These are phyloP conservation scores for Acrossocheilus wenchowensis DNA, from an alignment of 2,797 vertebrate species.

Conservation along the genomic window DNA sequence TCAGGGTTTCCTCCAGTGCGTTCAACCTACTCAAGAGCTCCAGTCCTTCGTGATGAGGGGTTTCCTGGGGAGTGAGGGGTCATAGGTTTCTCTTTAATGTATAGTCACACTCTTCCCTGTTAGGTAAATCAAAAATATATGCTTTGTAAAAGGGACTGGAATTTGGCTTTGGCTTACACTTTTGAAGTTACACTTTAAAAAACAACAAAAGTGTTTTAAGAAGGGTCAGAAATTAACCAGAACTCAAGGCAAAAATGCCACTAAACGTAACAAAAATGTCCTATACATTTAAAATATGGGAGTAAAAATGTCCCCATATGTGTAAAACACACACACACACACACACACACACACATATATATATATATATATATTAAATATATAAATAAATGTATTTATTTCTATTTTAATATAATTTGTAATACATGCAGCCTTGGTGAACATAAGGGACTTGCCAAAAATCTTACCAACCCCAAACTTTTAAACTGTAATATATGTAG, in stretches of 20 bases:
- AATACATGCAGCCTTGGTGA: neutral
- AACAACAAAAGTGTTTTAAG: conserved; percentile 9
- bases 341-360: no score
- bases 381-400: neutral
- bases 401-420: neutral
- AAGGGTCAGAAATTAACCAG: neutral
- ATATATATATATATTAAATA: neutral
- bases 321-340: no score
- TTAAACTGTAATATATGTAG: neutral
- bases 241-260: neutral
- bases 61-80: conserved; percentile 65
- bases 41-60: conserved; percentile 26
- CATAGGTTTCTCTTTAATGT: conserved; percentile 68
- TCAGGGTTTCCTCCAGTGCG: conserved; percentile 60
- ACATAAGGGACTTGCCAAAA: neutral
- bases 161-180: conserved; percentile 24
- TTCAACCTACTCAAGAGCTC: conserved; percentile 60
- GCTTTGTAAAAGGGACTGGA: conserved; percentile 72
- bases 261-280: neutral
- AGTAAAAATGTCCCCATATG: neutral
- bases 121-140: conserved; percentile 71
- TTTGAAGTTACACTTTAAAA: neutral
- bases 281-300: neutral
- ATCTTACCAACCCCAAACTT: neutral
- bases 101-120: conserved; percentile 53